phyloP scores from a whole-genome alignment of 2,888 invertebrate species.

The Megaustenia siamemsis region DNA sequence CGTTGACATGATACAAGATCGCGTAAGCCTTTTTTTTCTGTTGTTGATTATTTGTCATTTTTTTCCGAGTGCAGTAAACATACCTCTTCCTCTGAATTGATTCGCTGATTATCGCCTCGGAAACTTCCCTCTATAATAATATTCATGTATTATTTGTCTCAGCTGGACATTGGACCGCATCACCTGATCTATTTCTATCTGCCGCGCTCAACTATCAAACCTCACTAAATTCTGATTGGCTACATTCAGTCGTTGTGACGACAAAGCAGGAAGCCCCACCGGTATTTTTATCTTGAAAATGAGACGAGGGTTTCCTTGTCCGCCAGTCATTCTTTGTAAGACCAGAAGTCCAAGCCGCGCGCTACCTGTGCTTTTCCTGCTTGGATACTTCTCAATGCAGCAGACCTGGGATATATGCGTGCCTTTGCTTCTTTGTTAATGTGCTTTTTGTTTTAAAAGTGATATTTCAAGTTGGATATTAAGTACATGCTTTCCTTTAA shows the following conservation, averaged over 20 bases:
- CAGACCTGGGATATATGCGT: not conserved
- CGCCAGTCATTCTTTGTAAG: slow-evolving; percentile 13
- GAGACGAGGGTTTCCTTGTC: slow-evolving; percentile 14
- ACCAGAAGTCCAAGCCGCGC: not conserved
- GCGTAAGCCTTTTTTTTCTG: too few species aligned
- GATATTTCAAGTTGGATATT: not conserved
- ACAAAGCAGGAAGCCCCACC: slow-evolving; percentile 18
- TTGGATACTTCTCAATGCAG: not conserved
- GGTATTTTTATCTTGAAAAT: not conserved
- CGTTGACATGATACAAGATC: too few species aligned
- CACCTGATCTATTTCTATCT: not conserved
- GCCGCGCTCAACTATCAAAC: not conserved
- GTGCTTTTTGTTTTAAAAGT: not conserved
- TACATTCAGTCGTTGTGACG: not conserved
- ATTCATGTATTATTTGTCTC: too few species aligned
- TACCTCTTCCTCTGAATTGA: too few species aligned
- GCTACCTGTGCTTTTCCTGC: slow-evolving; percentile 14
- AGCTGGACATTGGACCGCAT: too few species aligned
- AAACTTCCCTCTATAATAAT: too few species aligned
- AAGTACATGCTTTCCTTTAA: not conserved
- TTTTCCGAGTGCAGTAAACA: too few species aligned
- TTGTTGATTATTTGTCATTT: too few species aligned
- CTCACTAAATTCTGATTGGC: not conserved
- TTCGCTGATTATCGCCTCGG: not conserved
- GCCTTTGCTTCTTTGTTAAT: not conserved